phyloP scores from a whole-genome alignment of 2,113 vertebrate genomes.

The Pelusios castaneus region DNA sequence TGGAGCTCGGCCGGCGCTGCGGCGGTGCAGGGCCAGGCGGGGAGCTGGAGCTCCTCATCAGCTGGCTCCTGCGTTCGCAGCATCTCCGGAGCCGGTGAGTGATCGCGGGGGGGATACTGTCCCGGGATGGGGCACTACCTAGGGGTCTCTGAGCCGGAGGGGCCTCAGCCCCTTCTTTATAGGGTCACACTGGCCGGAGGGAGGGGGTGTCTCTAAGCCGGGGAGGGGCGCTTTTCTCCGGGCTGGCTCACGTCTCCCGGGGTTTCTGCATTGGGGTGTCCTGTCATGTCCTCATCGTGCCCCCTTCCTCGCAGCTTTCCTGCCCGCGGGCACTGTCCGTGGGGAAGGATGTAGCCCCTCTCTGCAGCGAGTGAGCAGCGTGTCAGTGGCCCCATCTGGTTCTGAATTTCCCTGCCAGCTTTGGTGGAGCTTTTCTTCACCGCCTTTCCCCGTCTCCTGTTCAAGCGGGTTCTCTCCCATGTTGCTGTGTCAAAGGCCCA shows the following conservation, averaged over 20 bases:
- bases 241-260: not conserved
- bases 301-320: not conserved
- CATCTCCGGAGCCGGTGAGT: slow-evolving; percentile 54
- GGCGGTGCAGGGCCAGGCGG: not conserved
- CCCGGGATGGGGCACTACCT: not conserved
- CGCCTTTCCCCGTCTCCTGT: not conserved
- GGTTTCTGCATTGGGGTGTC: not conserved
- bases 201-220: not conserved
- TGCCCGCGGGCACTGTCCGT: not conserved
- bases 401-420: not conserved
- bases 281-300: not conserved
- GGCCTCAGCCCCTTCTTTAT: too few relatives aligned
- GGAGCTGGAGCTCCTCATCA: not conserved
- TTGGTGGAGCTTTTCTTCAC: not conserved
- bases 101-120: slow-evolving; percentile 29
- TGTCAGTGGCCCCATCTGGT: not conserved
- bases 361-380: not conserved
- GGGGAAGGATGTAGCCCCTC: not conserved
- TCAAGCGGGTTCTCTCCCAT: not conserved
- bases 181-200: not conserved
- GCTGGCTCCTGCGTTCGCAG: not conserved
- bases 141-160: not conserved
- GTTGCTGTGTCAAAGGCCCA: not conserved
- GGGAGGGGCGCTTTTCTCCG: not conserved
- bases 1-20: not conserved